These are phyloP conservation scores for Chromobotia macracanthus DNA, from an alignment of 2,797 vertebrate species.

Conservation along the genomic window DNA sequence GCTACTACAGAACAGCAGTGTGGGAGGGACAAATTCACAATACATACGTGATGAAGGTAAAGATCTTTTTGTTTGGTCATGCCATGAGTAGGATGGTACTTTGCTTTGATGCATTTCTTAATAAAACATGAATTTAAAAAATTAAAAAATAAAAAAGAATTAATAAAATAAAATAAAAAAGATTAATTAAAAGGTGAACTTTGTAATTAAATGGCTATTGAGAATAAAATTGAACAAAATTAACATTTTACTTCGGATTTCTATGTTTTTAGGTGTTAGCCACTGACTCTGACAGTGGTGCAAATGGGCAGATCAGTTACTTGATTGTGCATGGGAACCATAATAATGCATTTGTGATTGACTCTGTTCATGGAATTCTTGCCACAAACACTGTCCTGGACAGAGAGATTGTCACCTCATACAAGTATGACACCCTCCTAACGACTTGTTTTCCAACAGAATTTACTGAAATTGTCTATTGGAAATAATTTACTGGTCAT, in stretches of 20 bases:
- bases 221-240: background rate
- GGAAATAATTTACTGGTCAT: background rate
- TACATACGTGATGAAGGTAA: constrained; percentile 85
- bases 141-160: too few relatives aligned
- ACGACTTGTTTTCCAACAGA: background rate
- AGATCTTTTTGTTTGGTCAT: constrained; percentile 2
- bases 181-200: background rate
- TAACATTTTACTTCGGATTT: too few relatives aligned
- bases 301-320: constrained; percentile 85
- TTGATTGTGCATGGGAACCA: constrained; percentile 86
- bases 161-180: too few relatives aligned
- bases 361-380: constrained; percentile 77
- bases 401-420: constrained; percentile 80
- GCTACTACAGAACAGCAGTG: constrained; percentile 79
- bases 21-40: constrained; percentile 84
- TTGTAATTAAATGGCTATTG: background rate
- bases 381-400: constrained; percentile 81
- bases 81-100: constrained; percentile 6
- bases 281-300: constrained; percentile 82
- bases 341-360: constrained; percentile 80
- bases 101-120: constrained; percentile 1
- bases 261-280: constrained; percentile 81
- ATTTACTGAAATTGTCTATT: background rate
- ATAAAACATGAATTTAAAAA: too few relatives aligned
- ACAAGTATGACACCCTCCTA: constrained; percentile 79